A percentile compares a stretch with the other conserved stretches of the same genome.
Conservation (phyloP, 1,140 invertebrate genomes). For the Episyrphus balteatus region DNA sequence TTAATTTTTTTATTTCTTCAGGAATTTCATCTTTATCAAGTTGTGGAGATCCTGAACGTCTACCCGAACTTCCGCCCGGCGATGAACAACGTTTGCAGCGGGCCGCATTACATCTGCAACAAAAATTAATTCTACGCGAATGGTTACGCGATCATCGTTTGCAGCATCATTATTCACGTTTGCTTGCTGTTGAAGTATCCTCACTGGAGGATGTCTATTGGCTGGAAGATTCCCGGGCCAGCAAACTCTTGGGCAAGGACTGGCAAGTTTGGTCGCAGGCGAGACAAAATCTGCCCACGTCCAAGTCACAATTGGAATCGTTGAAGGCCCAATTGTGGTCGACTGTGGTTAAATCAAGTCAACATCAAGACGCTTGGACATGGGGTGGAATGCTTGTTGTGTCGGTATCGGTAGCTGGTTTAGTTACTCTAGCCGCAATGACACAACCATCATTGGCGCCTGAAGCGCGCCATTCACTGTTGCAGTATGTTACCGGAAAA, state of each 20-base stretch:
- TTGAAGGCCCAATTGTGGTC: constrained; percentile 77
- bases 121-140: constrained; percentile 66
- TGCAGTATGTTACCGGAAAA: constrained; percentile 85
- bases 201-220: constrained; percentile 80
- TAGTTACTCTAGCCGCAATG: constrained; percentile 76
- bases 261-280: constrained; percentile 66
- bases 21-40: constrained; percentile 70
- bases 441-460: constrained; percentile 73
- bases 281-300: constrained; percentile 64
- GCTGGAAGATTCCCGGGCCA: constrained; percentile 67
- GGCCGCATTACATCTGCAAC: constrained; percentile 62
- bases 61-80: constrained; percentile 64
- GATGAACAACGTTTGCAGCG: constrained; percentile 68
- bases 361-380: constrained; percentile 79
- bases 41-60: constrained; percentile 53
- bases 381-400: constrained; percentile 82
- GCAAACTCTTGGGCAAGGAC: constrained; percentile 64
- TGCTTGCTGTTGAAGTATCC: constrained; percentile 67
- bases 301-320: constrained; percentile 60
- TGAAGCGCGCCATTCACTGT: constrained; percentile 74
- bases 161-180: constrained; percentile 62
- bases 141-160: constrained; percentile 65
- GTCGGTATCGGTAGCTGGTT: constrained; percentile 70
- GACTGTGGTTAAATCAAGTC: constrained; percentile 72
- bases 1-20: constrained; percentile 25